Evolutionary conservation across 2,888 invertebrate species (phyloP).

Genomic region (Pachliopta kotzebuea): DNA sequence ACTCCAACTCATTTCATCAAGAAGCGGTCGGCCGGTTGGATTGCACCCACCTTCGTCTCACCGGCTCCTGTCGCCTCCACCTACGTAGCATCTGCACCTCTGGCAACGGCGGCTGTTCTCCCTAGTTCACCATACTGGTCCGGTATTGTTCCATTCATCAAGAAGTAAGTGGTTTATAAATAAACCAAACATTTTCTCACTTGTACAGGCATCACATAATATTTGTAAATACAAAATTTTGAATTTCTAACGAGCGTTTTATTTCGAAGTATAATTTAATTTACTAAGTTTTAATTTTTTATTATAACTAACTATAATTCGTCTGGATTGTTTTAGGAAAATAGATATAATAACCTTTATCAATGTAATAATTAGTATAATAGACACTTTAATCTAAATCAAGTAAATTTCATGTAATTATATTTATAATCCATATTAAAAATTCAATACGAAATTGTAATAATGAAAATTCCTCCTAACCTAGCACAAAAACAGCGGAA

Average conservation of each 20-base stretch:
- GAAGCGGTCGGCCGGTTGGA: conserved; percentile 57
- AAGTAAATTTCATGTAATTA: too few species aligned
- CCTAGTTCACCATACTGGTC: conserved; percentile 37
- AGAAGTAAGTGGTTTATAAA: conserved; percentile 20
- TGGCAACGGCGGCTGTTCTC: conserved; percentile 35
- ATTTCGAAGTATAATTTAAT: not conserved
- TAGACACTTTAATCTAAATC: too few species aligned
- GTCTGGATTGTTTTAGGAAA: too few species aligned
- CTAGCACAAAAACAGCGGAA: too few species aligned
- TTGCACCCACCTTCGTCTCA: conserved; percentile 37
- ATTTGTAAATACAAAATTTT: conserved; percentile 28
- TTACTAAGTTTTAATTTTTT: not conserved
- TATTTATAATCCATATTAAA: too few species aligned
- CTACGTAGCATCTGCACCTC: conserved; percentile 39
- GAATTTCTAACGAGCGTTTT: conserved; percentile 8
- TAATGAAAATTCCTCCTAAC: too few species aligned
- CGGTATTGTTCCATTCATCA: conserved; percentile 33
- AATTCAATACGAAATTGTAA: too few species aligned
- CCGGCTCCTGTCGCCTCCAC: conserved; percentile 38
- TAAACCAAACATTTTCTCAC: conserved; percentile 4
- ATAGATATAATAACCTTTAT: too few species aligned
- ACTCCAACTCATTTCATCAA: conserved; percentile 51
- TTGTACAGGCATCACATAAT: conserved; percentile 10
- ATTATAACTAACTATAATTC: not conserved
- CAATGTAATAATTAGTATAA: too few species aligned